phyloP scores from a whole-genome alignment of 2,888 invertebrate species.

The Sphecodes monilicornis region DNA sequence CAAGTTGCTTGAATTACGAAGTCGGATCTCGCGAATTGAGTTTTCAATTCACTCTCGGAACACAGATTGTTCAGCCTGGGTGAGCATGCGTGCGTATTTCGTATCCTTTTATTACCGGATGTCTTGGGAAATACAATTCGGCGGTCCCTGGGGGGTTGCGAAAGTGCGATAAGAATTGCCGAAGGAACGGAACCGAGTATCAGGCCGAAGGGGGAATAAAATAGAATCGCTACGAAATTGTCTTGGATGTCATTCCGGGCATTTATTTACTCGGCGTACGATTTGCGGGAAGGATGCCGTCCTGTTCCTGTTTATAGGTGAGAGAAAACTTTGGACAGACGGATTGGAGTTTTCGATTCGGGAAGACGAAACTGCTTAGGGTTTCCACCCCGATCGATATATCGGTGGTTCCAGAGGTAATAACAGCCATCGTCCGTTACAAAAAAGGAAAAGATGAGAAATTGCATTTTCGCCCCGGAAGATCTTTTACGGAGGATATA shows the following conservation, averaged over 20 bases:
- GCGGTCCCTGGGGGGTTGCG: conserved; percentile 48
- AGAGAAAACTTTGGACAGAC: conserved; percentile 4
- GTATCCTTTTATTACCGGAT: conserved; percentile 54
- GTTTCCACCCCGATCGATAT: conserved; percentile 14
- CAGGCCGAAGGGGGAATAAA: conserved; percentile 39
- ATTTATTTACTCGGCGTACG: conserved; percentile 48
- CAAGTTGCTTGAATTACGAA: conserved; percentile 7
- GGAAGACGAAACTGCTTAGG: not conserved
- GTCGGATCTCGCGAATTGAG: not conserved
- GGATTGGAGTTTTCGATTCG: conserved; percentile 17
- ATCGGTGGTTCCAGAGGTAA: conserved; percentile 9
- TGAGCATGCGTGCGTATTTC: conserved; percentile 28
- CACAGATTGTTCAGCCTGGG: not conserved
- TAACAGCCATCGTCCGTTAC: not conserved
- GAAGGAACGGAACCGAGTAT: conserved; percentile 19
- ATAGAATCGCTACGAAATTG: conserved; percentile 60
- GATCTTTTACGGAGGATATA: not conserved
- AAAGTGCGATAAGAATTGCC: conserved; percentile 49
- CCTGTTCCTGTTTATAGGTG: conserved; percentile 11
- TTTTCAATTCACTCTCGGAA: not conserved
- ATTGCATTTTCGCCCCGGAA: not conserved
- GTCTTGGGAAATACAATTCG: conserved; percentile 67
- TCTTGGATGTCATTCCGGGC: conserved; percentile 54
- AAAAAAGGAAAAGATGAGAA: not conserved
- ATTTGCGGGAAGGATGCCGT: conserved; percentile 4